phyloP scores from a whole-genome alignment of 2,113 vertebrate genomes.

The Strix aluco region DNA sequence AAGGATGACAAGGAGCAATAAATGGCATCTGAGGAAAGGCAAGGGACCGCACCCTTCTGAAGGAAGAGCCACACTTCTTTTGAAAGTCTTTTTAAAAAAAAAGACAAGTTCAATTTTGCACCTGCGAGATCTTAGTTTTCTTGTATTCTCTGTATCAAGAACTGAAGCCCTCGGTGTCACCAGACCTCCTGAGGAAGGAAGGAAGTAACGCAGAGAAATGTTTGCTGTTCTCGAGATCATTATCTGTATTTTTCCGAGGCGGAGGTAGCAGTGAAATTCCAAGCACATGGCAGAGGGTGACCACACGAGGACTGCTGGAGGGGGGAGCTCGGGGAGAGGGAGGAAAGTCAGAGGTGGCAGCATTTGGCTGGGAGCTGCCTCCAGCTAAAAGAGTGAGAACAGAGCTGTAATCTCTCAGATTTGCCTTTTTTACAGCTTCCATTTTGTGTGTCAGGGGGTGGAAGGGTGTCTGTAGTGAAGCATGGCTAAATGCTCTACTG shows the following conservation, averaged over 20 bases:
- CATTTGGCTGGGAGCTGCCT: neutral
- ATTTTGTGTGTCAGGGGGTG: constrained; percentile 12
- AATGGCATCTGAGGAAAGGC: constrained; percentile 47
- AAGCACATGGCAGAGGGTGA: constrained; percentile 43
- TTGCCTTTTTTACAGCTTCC: constrained; percentile 62
- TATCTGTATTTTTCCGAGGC: constrained; percentile 67
- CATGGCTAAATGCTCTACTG: constrained; percentile 13
- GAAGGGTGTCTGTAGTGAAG: neutral
- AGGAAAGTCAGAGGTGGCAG: neutral
- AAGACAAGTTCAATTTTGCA: constrained; percentile 78
- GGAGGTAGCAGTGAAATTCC: constrained; percentile 62
- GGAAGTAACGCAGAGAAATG: constrained; percentile 70
- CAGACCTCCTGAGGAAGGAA: constrained; percentile 78
- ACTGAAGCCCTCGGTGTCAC: constrained; percentile 71
- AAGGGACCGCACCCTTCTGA: constrained; percentile 65
- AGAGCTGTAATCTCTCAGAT: constrained; percentile 52
- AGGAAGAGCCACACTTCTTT: constrained; percentile 61
- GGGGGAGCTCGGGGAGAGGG: constrained; percentile 21
- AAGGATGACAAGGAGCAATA: constrained; percentile 83
- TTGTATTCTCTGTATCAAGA: constrained; percentile 69
- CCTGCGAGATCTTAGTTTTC: constrained; percentile 77
- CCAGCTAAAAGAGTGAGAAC: constrained; percentile 17
- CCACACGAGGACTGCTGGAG: constrained; percentile 21
- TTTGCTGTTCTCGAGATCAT: constrained; percentile 68
- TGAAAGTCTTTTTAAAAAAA: constrained; percentile 66